Evolutionary conservation across 1,140 invertebrate genomes (phyloP), one percentile per base, ranked within the genome.

Genomic region (Eciton burchellii): DNA sequence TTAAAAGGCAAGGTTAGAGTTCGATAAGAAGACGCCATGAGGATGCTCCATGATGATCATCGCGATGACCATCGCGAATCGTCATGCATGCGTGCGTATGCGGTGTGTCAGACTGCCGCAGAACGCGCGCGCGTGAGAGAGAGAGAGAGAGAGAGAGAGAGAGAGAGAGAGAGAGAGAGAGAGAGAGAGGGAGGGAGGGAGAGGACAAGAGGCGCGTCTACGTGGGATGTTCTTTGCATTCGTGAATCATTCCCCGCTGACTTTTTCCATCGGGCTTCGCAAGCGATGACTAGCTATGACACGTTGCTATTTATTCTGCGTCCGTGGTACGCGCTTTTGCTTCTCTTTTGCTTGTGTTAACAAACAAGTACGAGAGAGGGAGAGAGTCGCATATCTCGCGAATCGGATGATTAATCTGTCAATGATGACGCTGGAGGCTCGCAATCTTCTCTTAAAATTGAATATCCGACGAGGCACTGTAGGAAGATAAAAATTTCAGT

Each of bases 281-380:
- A 21, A 77, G 9, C 63, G 74, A 70, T 70, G 74, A 79, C 65
- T 79, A 79, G 74, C 70, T 79, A 63, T 79, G 63, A 70, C 74
- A 57, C 12, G 49, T 21, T 4, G 21, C 63, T 79, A 45, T 57
- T 70, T 79, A 70, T 79, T 77, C 49, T 8, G 21, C 47, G 47
- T n/a, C 35, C 35, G 52, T 45, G 41, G 24, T 66, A 74, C 24
- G 62, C 35, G 62, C 16, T 19, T 43, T 14, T 52, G 62, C 19
- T 66, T 24, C 3, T 9, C 14, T 72, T 19, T 24, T 26, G 26
- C 56, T 3, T n/a, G 71, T 9, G 4, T 24, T 45, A 11, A 5
- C 49, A 41, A 35, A 35, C 35, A 35, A 35, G 6, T 35, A 35
- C 35, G 35, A 35, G 6, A 35, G 35, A 35, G 6, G 43, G 45